phyloP scores from a whole-genome alignment of 37 sponge, comb jelly and placozoan species.

The Diacarnus erythraeanus region DNA sequence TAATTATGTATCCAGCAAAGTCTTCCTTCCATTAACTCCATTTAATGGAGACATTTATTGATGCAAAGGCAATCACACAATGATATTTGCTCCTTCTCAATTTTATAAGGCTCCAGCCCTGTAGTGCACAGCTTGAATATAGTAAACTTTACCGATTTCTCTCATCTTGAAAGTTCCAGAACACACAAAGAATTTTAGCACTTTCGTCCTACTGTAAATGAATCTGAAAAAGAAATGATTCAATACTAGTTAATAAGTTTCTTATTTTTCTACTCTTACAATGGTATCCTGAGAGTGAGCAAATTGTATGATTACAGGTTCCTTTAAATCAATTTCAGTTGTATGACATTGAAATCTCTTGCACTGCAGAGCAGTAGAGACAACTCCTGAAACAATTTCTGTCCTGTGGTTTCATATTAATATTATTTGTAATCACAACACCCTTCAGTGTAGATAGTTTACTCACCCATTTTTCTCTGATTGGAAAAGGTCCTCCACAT shows the following conservation, averaged over 20 bases:
- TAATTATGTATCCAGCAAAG: no score
- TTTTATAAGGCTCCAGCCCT: no score
- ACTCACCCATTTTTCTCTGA: background rate
- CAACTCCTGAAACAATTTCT: background rate
- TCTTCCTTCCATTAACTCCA: no score
- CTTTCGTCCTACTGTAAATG: no score
- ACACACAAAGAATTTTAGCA: background rate
- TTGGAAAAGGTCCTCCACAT: background rate
- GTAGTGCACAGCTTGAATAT: no score
- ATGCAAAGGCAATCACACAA: background rate
- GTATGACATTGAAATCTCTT: background rate
- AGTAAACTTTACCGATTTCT: no score
- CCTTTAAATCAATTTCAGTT: no score
- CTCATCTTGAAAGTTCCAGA: conserved; percentile 4
- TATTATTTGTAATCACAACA: background rate
- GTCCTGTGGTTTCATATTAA: no score
- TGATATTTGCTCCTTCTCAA: no score
- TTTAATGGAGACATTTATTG: no score
- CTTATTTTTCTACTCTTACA: background rate
- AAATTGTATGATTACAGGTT: background rate
- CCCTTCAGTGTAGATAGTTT: background rate
- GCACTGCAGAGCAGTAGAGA: background rate
- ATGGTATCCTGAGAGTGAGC: background rate
- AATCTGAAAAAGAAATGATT: no score
- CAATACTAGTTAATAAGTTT: no score